phyloP scores from a whole-genome alignment of 2,888 invertebrate species.

The Orthosia cruda region DNA sequence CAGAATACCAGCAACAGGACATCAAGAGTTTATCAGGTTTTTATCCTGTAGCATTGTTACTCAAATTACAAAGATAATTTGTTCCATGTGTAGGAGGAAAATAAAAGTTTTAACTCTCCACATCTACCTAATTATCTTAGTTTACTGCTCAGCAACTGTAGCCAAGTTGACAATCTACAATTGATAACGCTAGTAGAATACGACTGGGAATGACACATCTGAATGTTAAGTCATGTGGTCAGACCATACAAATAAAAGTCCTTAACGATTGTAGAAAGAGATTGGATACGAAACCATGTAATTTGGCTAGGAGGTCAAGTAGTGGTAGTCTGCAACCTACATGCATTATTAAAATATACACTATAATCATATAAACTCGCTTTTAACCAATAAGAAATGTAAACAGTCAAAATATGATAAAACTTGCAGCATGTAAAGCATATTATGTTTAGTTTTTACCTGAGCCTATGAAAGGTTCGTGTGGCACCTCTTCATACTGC shows the following conservation, averaged over 20 bases:
- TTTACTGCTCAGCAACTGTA: neutral
- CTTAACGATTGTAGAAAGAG: no score
- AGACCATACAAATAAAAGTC: no score
- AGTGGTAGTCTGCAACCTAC: neutral
- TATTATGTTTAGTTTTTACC: slow-evolving; percentile 71
- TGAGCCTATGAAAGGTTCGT: slow-evolving; percentile 88
- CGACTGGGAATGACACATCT: no score
- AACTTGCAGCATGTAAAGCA: neutral
- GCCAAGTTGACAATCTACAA: no score
- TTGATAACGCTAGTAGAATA: no score
- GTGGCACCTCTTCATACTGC: slow-evolving; percentile 86
- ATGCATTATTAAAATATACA: neutral
- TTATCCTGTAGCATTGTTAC: neutral
- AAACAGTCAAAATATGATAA: neutral
- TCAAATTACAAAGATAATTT: neutral
- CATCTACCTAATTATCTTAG: neutral
- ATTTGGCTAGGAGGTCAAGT: no score
- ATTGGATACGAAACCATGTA: no score
- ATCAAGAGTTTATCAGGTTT: neutral
- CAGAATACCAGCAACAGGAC: neutral
- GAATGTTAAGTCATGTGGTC: no score
- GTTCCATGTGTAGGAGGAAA: slow-evolving; percentile 1
- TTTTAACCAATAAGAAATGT: neutral
- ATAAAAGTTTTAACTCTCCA: neutral
- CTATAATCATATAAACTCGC: neutral